Evolutionary conservation across 2,113 vertebrate species (phyloP).

Genomic region (Antechinus stuartii): DNA sequence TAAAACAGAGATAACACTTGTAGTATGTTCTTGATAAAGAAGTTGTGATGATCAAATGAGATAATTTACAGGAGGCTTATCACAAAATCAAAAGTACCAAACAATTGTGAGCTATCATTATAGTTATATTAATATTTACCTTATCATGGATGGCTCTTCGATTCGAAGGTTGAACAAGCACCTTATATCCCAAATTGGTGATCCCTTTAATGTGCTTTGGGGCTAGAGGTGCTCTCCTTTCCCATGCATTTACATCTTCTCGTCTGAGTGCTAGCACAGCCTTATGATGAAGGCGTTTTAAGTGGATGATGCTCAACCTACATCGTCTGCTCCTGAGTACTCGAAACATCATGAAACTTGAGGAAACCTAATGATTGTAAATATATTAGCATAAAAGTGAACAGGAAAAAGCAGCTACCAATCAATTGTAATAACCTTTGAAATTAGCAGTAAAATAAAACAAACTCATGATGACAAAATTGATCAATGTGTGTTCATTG

Average conservation of each 20-base stretch:
- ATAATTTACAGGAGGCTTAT: neutral
- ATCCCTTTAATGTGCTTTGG: slow-evolving; percentile 94
- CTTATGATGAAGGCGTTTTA: slow-evolving; percentile 82
- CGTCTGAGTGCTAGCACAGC: slow-evolving; percentile 92
- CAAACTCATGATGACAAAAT: neutral
- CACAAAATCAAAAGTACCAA: neutral
- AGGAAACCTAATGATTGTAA: slow-evolving; percentile 60
- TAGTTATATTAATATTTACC: slow-evolving; percentile 80
- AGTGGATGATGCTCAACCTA: slow-evolving; percentile 72
- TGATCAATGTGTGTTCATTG: neutral
- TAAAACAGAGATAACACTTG: neutral
- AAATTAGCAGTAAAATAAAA: slow-evolving; percentile 82
- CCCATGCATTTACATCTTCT: slow-evolving; percentile 96
- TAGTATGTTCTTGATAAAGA: neutral
- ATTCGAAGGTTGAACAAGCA: slow-evolving; percentile 96
- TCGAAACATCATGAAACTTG: slow-evolving; percentile 88
- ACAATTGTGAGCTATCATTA: neutral
- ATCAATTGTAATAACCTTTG: slow-evolving; percentile 78
- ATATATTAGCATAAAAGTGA: neutral
- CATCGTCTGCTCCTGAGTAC: slow-evolving; percentile 78
- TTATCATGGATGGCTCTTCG: slow-evolving; percentile 95
- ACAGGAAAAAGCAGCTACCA: slow-evolving; percentile 4
- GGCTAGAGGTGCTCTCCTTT: slow-evolving; percentile 95
- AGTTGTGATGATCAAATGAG: neutral
- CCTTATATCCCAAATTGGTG: slow-evolving; percentile 93